A percentile compares a stretch with the other conserved stretches of the same genome.
phyloP scores from a whole-genome alignment of 2,888 invertebrate species.

The Coenonympha arcania region DNA sequence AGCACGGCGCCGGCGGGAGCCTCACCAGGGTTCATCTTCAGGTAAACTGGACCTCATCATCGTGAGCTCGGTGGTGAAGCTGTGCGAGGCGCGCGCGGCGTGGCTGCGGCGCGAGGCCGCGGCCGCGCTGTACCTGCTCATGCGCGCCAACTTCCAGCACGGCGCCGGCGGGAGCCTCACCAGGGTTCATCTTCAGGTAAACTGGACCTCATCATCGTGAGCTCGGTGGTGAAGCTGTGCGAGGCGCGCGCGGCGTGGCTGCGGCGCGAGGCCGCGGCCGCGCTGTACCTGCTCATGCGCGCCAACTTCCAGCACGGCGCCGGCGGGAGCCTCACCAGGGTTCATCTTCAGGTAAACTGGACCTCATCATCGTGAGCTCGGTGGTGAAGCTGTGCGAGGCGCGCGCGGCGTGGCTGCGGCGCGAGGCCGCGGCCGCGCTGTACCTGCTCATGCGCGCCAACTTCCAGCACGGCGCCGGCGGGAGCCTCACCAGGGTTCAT shows the following conservation, averaged over 20 bases:
- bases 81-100: slow-evolving; percentile 89
- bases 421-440: slow-evolving; percentile 92
- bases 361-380: slow-evolving; percentile 81
- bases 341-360: slow-evolving; percentile 84
- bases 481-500: slow-evolving; percentile 90
- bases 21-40: slow-evolving; percentile 92
- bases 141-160: slow-evolving; percentile 96
- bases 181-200: slow-evolving; percentile 88
- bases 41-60: slow-evolving; percentile 72
- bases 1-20: slow-evolving; percentile 86
- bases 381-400: slow-evolving; percentile 89
- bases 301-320: slow-evolving; percentile 93
- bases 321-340: slow-evolving; percentile 87
- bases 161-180: slow-evolving; percentile 87
- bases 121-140: slow-evolving; percentile 90
- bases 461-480: slow-evolving; percentile 89
- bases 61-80: slow-evolving; percentile 84
- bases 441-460: slow-evolving; percentile 95
- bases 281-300: slow-evolving; percentile 92
- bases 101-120: slow-evolving; percentile 92
- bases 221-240: slow-evolving; percentile 86
- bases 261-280: slow-evolving; percentile 92
- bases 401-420: slow-evolving; percentile 85
- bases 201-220: slow-evolving; percentile 76
- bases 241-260: slow-evolving; percentile 88